A percentile compares a stretch with the other conserved stretches of the same genome.
Conservation (phyloP, 2,113 vertebrate species). For the Eulemur rufifrons region DNA sequence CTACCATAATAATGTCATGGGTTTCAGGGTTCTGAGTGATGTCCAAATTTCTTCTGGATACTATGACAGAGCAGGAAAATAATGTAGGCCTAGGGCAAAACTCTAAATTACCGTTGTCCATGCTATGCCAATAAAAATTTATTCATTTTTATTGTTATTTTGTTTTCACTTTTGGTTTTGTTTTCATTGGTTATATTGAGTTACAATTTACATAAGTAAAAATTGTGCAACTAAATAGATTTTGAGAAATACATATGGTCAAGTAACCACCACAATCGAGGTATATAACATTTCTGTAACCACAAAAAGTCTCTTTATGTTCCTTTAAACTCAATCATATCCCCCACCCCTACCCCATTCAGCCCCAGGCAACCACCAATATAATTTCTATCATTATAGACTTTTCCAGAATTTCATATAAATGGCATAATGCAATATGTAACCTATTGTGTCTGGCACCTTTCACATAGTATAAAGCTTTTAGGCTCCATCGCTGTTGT, state of each 20-base stretch:
- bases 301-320: not conserved
- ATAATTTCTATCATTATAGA: not conserved
- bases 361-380: not conserved
- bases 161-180: not conserved
- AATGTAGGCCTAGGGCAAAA: not conserved
- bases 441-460: not conserved
- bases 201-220: too few relatives aligned
- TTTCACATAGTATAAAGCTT: not conserved
- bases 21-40: not conserved
- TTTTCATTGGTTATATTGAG: too few relatives aligned
- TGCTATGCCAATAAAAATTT: not conserved
- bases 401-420: not conserved
- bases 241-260: not conserved
- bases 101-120: not conserved
- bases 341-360: not conserved
- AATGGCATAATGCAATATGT: not conserved
- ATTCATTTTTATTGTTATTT: not conserved
- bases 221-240: not conserved
- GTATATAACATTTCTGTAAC: not conserved
- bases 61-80: not conserved
- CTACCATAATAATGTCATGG: not conserved
- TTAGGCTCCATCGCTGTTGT: not conserved
- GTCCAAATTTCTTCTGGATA: not conserved
- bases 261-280: not conserved
- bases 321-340: not conserved